Evolutionary conservation across 2,113 vertebrate species (phyloP).

Genomic region (Arothron firmamentum): DNA sequence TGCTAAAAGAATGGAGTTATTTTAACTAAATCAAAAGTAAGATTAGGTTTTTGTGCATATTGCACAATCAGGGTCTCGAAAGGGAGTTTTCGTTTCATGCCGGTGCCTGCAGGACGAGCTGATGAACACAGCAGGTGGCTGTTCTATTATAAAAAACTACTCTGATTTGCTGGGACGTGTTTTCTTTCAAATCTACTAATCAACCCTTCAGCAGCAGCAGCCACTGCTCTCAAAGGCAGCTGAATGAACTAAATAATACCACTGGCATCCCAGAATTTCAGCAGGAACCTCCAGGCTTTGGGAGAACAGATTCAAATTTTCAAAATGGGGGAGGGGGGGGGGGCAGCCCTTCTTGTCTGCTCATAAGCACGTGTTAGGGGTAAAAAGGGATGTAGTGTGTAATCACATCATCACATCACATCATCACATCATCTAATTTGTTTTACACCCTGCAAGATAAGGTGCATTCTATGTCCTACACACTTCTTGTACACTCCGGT

Average conservation of each 20-base stretch:
- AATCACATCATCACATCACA: too few species aligned
- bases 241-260: not conserved
- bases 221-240: too few species aligned
- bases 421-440: too few species aligned
- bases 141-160: slow-evolving; percentile 56
- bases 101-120: slow-evolving; percentile 38
- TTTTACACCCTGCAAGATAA: too few species aligned
- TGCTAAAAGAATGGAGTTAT: slow-evolving; percentile 43
- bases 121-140: slow-evolving; percentile 43
- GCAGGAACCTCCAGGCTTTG: slow-evolving; percentile 5
- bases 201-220: slow-evolving; percentile 32
- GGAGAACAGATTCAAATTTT: slow-evolving; percentile 4
- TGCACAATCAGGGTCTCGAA: slow-evolving; percentile 46
- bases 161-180: slow-evolving; percentile 57
- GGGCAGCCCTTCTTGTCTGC: not conserved
- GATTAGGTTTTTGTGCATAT: slow-evolving; percentile 60
- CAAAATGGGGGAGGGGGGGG: too few species aligned
- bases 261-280: slow-evolving; percentile 6
- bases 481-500: too few species aligned
- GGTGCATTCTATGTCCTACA: too few species aligned
- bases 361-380: too few species aligned
- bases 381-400: too few species aligned
- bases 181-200: slow-evolving; percentile 40
- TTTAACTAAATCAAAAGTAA: slow-evolving; percentile 50
- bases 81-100: slow-evolving; percentile 38